A percentile compares a stretch with the other conserved stretches of the same genome.
Conservation (phyloP, 2,113 vertebrate genomes). For the Alectura lathami region DNA sequence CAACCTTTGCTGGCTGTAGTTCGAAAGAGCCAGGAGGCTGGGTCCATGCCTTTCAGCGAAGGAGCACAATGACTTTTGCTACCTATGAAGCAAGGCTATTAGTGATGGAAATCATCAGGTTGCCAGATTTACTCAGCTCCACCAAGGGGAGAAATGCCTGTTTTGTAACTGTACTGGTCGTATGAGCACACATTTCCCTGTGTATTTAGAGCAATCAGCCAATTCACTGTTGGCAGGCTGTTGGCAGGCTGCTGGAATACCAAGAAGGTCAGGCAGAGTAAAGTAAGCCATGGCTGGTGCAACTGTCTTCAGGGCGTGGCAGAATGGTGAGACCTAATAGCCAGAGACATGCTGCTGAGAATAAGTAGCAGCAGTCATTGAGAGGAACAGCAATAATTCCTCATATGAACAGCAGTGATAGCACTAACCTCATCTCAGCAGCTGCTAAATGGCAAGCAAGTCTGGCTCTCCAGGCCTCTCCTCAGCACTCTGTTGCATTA, state of each 20-base stretch:
- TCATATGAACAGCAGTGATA: neutral
- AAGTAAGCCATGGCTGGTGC: neutral
- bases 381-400: neutral
- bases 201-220: neutral
- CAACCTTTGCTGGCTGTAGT: neutral
- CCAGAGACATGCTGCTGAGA: neutral
- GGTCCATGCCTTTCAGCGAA: neutral
- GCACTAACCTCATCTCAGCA: neutral
- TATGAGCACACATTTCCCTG: neutral
- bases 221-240: neutral
- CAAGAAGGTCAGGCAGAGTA: neutral
- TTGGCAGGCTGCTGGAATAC: neutral
- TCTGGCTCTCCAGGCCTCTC: neutral
- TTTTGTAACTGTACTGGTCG: rapidly evolving
- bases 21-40: neutral
- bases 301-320: neutral
- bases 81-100: neutral
- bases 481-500: neutral
- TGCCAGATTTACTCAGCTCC: neutral
- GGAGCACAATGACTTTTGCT: neutral
- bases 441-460: neutral
- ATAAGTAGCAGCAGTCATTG: neutral
- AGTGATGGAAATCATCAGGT: neutral
- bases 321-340: neutral
- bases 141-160: neutral